Base-by-base conservation (phyloP, 2,888 invertebrate species). In the Melinaea marsaeus region DNA sequence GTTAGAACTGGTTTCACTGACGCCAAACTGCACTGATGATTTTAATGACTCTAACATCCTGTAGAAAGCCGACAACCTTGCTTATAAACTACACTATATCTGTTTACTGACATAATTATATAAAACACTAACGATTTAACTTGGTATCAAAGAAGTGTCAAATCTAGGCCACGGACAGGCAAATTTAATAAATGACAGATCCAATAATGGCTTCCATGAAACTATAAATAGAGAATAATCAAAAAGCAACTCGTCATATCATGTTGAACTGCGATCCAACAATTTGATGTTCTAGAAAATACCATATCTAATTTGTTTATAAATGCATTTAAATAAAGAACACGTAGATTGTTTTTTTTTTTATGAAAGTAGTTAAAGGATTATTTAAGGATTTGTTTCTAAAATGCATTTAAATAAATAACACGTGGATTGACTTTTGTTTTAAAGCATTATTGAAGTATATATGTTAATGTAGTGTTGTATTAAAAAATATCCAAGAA, bases 221-320 rank as follows among this genome's bases (percentile, higher is more conserved):
- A 60, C 11, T 37, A 48, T 45, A 57, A 34, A 64, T 64, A 58
- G 46, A 37, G 11, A 76, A 79, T 78, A 77, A 80, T 78, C 73
- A 75, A 75, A 76, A 78, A 32, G 22, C 22, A 55, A 64, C 65
- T 72, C 75, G 79, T 76, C 79, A 73, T 71, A 66, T 70, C 75
- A 80, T 66, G 75, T 84, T 85, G 78, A 83, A 83, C 79, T 63
- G 57, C 74, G 80, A 80, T 79, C 80, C 72, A 70, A 75, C 72
- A 72, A 83, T 81, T 80, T 69, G 60, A 60, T 72, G 69, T 71
- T 77, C 84, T 82, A 79, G 84, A 86, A 84, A 83, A 77, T 82
- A 79, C 69, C 7, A 55, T 59, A 65, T 60, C 62, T 64, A 64
- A 9, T 42, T 9, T 9, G 9, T 42, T 9, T 42, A 9, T 42